Base-by-base conservation (phyloP, 2,888 invertebrate species). In the Thereva nobilitata region DNA sequence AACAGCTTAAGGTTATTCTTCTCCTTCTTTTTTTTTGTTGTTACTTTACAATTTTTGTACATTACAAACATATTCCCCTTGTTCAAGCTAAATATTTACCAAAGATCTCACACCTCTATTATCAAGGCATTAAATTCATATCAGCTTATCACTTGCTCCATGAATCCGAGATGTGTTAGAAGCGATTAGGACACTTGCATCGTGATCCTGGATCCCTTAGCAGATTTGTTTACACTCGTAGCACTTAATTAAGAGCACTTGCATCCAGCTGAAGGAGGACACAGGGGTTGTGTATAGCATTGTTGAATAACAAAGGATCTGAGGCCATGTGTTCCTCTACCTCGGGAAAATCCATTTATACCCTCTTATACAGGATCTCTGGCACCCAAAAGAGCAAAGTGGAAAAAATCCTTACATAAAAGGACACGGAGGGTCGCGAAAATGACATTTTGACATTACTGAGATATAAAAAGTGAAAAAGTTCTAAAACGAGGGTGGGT, bases 101-200 rank as follows among this genome's bases (percentile, higher is more conserved):
- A 38, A 49, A 44, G 38, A 55, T 66, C 59, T 68, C 66, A 66
- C 64, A 66, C 52, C 64, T 66, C 66, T 57, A 68, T 68, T 68
- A 68, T 64, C 63, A 57, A 50, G 52, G 53, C 68, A 68, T 68
- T 68, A 68, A 68, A 68, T 68, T 68, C 64, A 66, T 68, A 68
- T 68, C 68, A 66, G 66, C 56, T 68, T 68, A 68, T 66, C 68
- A 63, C 49, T 55, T 40, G 52, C 49, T 56, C 52, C 50, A 53
- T 50, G 50, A 65, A 66, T 66, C 66, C 66, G 65, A 68, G 66
- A 59, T 41, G 42, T 52, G 12, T 12, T 40, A 52, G 10, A 37
- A 10, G 3, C 63, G 49, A 45, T 41, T 34, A 41, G 50, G 55
- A 37, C 64, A 42, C 41, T 9, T 41, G n/a, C 9, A n/a, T 40